Evolutionary conservation across 2,797 vertebrate genomes (phyloP), one percentile per base, ranked within the genome.

Genomic region (Gymnothorax reevesii): DNA sequence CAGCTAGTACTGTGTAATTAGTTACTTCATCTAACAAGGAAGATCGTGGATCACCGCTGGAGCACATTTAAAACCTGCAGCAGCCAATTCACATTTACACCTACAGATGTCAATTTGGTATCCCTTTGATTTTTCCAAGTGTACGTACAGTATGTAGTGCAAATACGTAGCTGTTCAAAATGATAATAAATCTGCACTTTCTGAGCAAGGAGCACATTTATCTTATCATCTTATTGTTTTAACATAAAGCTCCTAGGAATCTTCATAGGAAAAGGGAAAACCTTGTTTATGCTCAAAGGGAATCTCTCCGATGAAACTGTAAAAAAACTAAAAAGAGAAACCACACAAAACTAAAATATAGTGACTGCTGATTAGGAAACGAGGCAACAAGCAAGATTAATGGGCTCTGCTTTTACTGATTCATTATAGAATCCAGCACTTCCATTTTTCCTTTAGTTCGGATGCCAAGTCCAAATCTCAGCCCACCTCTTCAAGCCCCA

Each of bases 381-480:
- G 57, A 27, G 82, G 54, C 66, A 87, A 75, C 69, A 84, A 83
- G 75, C 66, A 83, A 83, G 85, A 86, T 82, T 69, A 86, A 86
- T 69, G 71, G 79, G 64, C 42, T 80, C 42, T 57, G 80, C 62
- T 82, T 86, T 82, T 33, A 71, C 62, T 69, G 64, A 83, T 83
- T 86, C 57, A 42, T 33, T 86, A 69, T 62, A 86, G 57, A 86
- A 69, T 83, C 73, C 80, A 73, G 80, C 80, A 83, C 73, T 83
- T 83, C 71, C 82, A 75, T 42, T 64, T 22, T 83, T 75, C 57
- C 82, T 64, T 79, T 59, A 87, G 57, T 87, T 87, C 57, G 59
- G 59, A 25, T 84, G 83, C 83, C 49, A 87, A 87, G 59, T 84
- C 83, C 83, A 87, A 84, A 87, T 87, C 83, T 87, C 69, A 80